These are phyloP conservation scores for Selenia dentaria DNA, from an alignment of 2,888 invertebrate genomes.

Conservation along the genomic window DNA sequence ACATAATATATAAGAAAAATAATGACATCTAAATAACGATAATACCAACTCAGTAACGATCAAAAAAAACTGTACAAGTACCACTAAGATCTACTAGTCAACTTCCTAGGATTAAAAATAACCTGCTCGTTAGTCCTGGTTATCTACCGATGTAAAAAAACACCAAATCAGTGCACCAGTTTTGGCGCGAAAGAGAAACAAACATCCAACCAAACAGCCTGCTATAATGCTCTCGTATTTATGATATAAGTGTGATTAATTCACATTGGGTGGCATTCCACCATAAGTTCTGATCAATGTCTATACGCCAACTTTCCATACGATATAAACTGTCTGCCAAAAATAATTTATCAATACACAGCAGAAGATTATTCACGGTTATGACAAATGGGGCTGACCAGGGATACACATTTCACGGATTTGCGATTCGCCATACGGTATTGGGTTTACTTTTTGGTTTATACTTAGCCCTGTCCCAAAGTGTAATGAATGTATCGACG, in stretches of 20 bases:
- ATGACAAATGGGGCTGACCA: constrained; percentile 64
- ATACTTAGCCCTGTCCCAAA: constrained; percentile 26
- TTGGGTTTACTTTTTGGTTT: constrained; percentile 18
- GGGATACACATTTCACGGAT: constrained; percentile 68
- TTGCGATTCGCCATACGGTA: constrained; percentile 55
- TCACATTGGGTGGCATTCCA: constrained; percentile 26
- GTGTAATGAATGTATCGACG: constrained; percentile 32
- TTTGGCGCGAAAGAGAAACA: no score
- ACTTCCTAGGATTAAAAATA: no score
- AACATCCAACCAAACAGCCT: no score
- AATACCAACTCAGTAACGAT: no score
- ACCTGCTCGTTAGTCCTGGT: no score
- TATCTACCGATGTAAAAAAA: no score
- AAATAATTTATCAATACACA: constrained; percentile 63
- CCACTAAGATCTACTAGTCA: no score
- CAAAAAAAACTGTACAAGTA: no score
- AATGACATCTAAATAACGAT: no score
- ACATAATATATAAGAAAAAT: no score
- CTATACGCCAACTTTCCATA: constrained; percentile 19
- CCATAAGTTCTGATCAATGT: constrained; percentile 29
- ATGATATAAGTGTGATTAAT: not conserved
- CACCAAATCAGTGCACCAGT: no score
- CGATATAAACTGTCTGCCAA: constrained; percentile 44
- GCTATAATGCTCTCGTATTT: no score
- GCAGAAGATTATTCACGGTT: constrained; percentile 63